Percentiles rank a stretch among this genome's conserved stretches.
These are phyloP conservation scores for Apodemia hepburni DNA, from an alignment of 2,888 invertebrate genomes.

Conservation along the genomic window DNA sequence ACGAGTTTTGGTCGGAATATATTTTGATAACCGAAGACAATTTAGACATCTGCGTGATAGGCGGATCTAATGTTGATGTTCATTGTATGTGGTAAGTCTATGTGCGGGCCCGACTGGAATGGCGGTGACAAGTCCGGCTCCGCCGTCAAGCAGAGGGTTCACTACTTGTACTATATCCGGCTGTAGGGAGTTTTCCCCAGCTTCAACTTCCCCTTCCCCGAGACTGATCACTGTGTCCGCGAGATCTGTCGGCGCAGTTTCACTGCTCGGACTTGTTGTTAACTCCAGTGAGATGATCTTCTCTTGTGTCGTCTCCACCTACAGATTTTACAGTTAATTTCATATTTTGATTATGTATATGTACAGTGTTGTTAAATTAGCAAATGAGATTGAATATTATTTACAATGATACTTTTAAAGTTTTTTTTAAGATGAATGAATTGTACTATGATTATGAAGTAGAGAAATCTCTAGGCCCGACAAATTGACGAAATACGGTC, in stretches of 20 bases:
- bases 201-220: constrained; percentile 60
- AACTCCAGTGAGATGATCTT: constrained; percentile 94
- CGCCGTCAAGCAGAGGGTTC: constrained; percentile 70
- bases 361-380: constrained; percentile 1
- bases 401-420: neutral
- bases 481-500: neutral
- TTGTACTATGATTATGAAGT: neutral
- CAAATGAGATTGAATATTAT: constrained; percentile 8
- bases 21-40: constrained; percentile 2
- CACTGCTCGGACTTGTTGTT: constrained; percentile 83
- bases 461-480: constrained; percentile 1
- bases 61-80: constrained; percentile 40
- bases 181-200: constrained; percentile 76
- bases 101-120: constrained; percentile 70
- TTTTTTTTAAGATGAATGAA: neutral
- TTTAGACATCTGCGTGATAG: neutral
- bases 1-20: constrained; percentile 10
- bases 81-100: constrained; percentile 58
- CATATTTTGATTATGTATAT: neutral
- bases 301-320: constrained; percentile 95
- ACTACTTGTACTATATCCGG: constrained; percentile 77
- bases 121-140: constrained; percentile 67
- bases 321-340: constrained; percentile 19
- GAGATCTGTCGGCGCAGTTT: constrained; percentile 68
- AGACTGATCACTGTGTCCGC: constrained; percentile 55